Base-by-base conservation (phyloP, 92 coral and sea anemone species). In the Hydrozoanthus gracilis region DNA sequence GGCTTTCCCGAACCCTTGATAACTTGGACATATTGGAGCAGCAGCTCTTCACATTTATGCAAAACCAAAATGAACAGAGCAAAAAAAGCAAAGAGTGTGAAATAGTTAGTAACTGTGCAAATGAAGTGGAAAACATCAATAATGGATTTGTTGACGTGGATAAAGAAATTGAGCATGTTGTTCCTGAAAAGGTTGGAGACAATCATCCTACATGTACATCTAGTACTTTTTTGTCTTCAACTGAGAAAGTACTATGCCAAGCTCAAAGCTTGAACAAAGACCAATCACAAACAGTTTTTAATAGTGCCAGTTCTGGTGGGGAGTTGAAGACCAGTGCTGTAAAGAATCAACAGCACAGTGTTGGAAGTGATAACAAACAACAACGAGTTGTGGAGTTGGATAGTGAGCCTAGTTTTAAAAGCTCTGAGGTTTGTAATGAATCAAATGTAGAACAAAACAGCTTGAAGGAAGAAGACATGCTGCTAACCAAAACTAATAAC, bases 1-100 rank as follows among this genome's bases (percentile, higher is more conserved):
- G 94, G 27, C 78, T 94, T 16, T 92, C 98, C 15, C 82, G 62
- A 62, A 95, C 95, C n/a, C 90, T 94, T 61, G 91, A 87, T 47
- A 89, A 84, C 70, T 88, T 94, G 49, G 95, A 88, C 16, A 94
- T 89, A 17, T 70, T 94, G 15, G 95, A 94, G 50, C 70, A 87
- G 71, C 94, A 91, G 64, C 76, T 94, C 51, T 90, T 88, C 52
- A 17, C 87, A 44, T 91, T 92, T 66, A 88, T 94, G 62, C 73
- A 80, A 51, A 80, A 49, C 14, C 85, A 80, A 46, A 74, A 60
- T 14, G 83, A 86, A 44, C 27, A 67, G 11, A 55, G 75, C 76
- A 76, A 68, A 52, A 85, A 48, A 18, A 54, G 20, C 60, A 39
- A 84, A 44, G 75, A 14, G 4, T 10, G 35, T 5, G 51, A 13